phyloP scores from a whole-genome alignment of 2,888 invertebrate species.

The Xestia xanthographa region DNA sequence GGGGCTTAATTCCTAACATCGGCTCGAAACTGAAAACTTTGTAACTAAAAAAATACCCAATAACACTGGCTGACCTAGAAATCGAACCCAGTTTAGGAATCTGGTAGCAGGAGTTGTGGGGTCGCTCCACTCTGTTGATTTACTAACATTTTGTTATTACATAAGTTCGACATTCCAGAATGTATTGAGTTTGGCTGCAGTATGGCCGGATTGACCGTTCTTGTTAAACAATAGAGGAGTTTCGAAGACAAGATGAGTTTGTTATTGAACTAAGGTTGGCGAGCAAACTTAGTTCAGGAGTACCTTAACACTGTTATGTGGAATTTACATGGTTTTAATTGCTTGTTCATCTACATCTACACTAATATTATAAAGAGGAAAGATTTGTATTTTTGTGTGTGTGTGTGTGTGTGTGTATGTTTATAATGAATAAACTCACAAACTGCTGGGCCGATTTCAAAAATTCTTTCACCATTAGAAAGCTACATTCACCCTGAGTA shows the following conservation, averaged over 20 bases:
- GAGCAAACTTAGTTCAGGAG: constrained; percentile 30
- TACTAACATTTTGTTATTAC: constrained; percentile 62
- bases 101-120: constrained; percentile 1
- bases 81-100: constrained; percentile 23
- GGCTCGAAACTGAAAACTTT: constrained; percentile 35
- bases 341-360: too few species aligned
- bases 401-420: too few species aligned
- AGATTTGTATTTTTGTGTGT: too few species aligned
- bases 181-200: constrained; percentile 48
- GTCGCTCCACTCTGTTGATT: constrained; percentile 44
- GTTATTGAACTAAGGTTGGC: constrained; percentile 49
- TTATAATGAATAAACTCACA: too few species aligned
- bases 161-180: constrained; percentile 55
- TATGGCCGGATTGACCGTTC: constrained; percentile 39
- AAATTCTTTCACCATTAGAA: too few species aligned
- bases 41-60: constrained; percentile 42
- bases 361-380: too few species aligned
- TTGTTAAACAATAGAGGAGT: constrained; percentile 53
- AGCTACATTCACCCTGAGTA: too few species aligned
- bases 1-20: constrained; percentile 43
- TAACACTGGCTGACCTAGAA: constrained; percentile 45
- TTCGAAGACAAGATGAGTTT: constrained; percentile 50
- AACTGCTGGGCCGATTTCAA: too few species aligned
- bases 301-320: constrained; percentile 29
- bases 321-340: constrained; percentile 46